Evolutionary conservation across 2,797 vertebrate genomes (phyloP).

Genomic region (Micrastur ruficollis): DNA sequence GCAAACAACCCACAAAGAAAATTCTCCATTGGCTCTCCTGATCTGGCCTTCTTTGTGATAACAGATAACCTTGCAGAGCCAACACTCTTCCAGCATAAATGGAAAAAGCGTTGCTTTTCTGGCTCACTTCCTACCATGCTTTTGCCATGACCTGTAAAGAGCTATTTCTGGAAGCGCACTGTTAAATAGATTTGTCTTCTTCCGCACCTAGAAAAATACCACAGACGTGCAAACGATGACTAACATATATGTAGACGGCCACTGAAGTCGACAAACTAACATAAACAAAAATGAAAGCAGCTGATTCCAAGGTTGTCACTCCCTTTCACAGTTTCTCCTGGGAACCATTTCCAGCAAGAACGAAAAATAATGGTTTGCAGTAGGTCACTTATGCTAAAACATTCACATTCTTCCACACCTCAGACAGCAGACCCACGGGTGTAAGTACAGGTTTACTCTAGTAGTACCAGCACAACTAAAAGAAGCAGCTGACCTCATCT

Average conservation of each 20-base stretch:
- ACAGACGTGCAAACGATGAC: constrained; percentile 38
- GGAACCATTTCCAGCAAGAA: constrained; percentile 68
- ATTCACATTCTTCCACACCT: neutral
- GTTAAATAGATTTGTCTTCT: constrained; percentile 37
- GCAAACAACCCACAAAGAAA: constrained; percentile 47
- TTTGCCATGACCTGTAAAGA: constrained; percentile 59
- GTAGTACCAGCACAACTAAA: neutral
- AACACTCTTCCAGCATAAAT: constrained; percentile 1
- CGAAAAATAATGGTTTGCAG: neutral
- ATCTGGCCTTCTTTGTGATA: constrained; percentile 3
- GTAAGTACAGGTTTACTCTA: neutral
- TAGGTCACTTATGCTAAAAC: neutral
- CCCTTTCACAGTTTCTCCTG: constrained; percentile 69
- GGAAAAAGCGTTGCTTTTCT: neutral
- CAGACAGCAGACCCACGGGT: neutral
- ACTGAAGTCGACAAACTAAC: neutral
- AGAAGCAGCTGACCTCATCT: neutral
- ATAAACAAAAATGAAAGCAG: neutral
- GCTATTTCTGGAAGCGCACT: constrained; percentile 26
- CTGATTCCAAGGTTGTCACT: constrained; percentile 61
- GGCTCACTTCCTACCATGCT: neutral
- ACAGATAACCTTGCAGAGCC: constrained; percentile 6
- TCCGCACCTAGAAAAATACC: constrained; percentile 46
- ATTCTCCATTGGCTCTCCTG: constrained; percentile 1
- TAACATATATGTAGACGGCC: constrained; percentile 4